Base-by-base conservation (phyloP, 2,113 vertebrate species). In the Pomatostomus ruficeps region DNA sequence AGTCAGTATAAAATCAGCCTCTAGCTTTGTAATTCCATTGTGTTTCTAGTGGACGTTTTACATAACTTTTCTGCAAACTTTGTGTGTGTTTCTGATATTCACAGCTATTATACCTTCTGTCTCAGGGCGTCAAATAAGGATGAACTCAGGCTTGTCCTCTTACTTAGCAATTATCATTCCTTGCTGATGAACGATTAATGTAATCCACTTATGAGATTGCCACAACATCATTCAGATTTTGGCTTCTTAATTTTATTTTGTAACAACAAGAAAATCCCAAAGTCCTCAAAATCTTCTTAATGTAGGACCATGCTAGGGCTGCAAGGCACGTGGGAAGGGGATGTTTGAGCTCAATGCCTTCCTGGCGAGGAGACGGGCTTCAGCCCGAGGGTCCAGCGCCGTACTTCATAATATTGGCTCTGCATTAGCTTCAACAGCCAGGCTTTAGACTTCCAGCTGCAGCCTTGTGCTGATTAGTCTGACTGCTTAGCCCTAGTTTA, bases 351-450 rank as follows among this genome's bases (percentile, higher is more conserved):
- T 65, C 0, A 0, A 10, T 78, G 18, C 31, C 5, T 28, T 63
- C 52, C 52, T 58, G 42, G 13, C 1, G 6, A 8, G 49, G 13
- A 57, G 11, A 9, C 88, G 35, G n/a, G 15, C 20, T 14, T 66
- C 0, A 0, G 11, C 54, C 33, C 0, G 0, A 42, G 31, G 12
- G 21, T 5, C 45, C 12, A 23, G 36, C 0, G 0, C n/a, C 1
- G 2, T 36, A 14, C 9, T 54, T 91, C 0, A 0, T 62, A 24
- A 11, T 11, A 0, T 8, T 61, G 23, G 5, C 24, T 81, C 40
- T 72, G 20, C 1, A 0, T 66, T 71, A 48, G 5, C 48, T 66
- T 68, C 43, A 42, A 1, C 33, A 10, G 43, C 24, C 31, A 31
- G 33, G 31, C 55, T 77, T 61, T 36, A 67, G 40, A 29, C 25